A percentile compares a stretch with the other conserved stretches of the same genome.
Evolutionary conservation across 2,113 vertebrate species (phyloP).

Genomic region (Neogobius melanostomus): DNA sequence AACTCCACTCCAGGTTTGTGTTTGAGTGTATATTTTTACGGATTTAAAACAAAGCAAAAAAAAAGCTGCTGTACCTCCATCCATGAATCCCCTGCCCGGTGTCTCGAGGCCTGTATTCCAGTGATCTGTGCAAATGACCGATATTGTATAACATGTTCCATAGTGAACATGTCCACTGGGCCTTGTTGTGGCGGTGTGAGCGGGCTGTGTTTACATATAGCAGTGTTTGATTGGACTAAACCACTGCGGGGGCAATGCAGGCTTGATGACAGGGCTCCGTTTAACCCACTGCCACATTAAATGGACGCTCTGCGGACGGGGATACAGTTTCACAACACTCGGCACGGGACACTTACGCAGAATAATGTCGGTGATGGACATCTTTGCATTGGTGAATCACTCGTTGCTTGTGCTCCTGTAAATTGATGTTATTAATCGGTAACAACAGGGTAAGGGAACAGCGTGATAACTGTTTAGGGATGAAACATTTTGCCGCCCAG

Average conservation of each 20-base stretch:
- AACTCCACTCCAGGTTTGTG: no score
- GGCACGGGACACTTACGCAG: constrained; percentile 63
- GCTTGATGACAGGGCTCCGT: constrained; percentile 61
- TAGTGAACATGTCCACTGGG: constrained; percentile 20
- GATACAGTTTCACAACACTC: constrained; percentile 63
- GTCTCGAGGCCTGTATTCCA: constrained; percentile 6
- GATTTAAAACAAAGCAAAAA: no score
- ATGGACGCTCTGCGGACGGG: constrained; percentile 45
- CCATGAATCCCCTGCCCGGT: background rate
- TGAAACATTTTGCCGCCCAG: no score
- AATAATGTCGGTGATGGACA: constrained; percentile 50
- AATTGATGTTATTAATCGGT: background rate
- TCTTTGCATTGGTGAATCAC: background rate
- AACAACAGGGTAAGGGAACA: no score
- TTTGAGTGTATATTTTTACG: no score
- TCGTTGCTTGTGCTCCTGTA: background rate
- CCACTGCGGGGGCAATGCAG: constrained; percentile 45
- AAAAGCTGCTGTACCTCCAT: background rate
- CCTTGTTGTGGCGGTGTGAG: constrained; percentile 50
- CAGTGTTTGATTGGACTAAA: constrained; percentile 63
- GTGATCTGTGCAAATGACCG: constrained; percentile 12
- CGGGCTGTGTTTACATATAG: constrained; percentile 52
- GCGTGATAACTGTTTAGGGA: no score
- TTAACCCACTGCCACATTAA: constrained; percentile 65
- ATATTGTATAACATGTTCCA: constrained; percentile 24